Conservation (phyloP, 2,888 invertebrate species). For the Ptychoptera albimana region DNA sequence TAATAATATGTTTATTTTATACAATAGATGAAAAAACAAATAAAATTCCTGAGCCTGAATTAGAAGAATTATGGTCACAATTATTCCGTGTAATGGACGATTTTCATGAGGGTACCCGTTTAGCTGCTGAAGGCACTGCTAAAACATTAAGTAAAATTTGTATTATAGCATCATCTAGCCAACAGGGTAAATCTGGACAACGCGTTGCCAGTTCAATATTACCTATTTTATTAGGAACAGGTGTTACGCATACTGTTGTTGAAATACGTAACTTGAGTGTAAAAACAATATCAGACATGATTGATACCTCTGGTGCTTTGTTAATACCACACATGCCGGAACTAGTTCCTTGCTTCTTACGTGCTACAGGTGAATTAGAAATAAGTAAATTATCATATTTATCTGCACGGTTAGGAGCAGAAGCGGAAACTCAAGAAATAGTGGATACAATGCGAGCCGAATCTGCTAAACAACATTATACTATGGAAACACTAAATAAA, state of each 20-base stretch:
- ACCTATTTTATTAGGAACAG: constrained; percentile 64
- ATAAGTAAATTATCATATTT: constrained; percentile 62
- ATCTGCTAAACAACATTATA: constrained; percentile 69
- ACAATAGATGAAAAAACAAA: constrained; percentile 19
- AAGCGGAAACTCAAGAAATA: constrained; percentile 53
- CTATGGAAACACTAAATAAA: constrained; percentile 63
- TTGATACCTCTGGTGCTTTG: constrained; percentile 60
- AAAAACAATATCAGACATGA: constrained; percentile 72
- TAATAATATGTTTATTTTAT: constrained; percentile 25
- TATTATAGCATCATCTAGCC: constrained; percentile 38
- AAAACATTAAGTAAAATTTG: constrained; percentile 55
- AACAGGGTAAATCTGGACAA: constrained; percentile 56
- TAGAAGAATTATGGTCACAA: constrained; percentile 46
- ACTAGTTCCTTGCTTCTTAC: constrained; percentile 68
- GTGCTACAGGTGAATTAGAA: constrained; percentile 77
- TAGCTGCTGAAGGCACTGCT: constrained; percentile 56
- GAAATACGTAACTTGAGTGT: constrained; percentile 69
- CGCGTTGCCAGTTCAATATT: constrained; percentile 57
- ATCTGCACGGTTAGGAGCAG: constrained; percentile 53
- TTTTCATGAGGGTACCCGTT: constrained; percentile 74
- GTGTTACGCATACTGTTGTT: constrained; percentile 60
- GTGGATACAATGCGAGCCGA: constrained; percentile 68
- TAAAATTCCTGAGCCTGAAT: constrained; percentile 27
- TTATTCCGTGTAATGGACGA: constrained; percentile 88
- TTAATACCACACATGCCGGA: constrained; percentile 66